These are phyloP conservation scores for Bombylius discolor DNA, from an alignment of 2,888 invertebrate species.

Conservation along the genomic window DNA sequence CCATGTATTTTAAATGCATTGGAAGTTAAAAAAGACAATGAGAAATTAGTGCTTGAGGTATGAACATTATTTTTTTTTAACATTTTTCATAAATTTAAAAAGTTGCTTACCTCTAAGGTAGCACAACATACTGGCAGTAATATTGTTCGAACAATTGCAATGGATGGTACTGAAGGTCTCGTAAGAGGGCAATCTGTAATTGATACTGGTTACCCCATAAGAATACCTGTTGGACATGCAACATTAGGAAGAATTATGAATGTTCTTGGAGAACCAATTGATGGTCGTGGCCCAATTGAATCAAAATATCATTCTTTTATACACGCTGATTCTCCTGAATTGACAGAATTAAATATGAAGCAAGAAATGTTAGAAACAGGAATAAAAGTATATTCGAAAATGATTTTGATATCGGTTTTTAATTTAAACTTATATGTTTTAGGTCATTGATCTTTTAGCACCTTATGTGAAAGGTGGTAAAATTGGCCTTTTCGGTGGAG, in stretches of 20 bases:
- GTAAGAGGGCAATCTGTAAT: constrained; percentile 68
- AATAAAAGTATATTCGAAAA: constrained; percentile 43
- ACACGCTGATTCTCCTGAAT: constrained; percentile 82
- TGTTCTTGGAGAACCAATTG: constrained; percentile 74
- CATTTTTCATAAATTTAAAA: too few relatives aligned
- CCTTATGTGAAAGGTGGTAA: constrained; percentile 92
- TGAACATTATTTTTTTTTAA: not conserved
- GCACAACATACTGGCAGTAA: constrained; percentile 89
- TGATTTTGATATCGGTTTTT: not conserved
- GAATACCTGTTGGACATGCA: constrained; percentile 81
- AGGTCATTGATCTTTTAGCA: constrained; percentile 83
- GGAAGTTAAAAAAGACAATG: constrained; percentile 74
- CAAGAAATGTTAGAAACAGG: constrained; percentile 88
- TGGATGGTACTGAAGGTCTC: constrained; percentile 88
- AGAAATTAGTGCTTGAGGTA: constrained; percentile 70
- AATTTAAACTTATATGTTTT: constrained; percentile 23
- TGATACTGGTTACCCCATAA: constrained; percentile 76
- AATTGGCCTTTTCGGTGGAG: constrained; percentile 86
- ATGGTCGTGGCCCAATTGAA: constrained; percentile 75
- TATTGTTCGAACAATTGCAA: constrained; percentile 81
- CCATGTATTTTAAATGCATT: constrained; percentile 91
- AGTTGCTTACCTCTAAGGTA: constrained; percentile 14
- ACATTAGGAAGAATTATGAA: constrained; percentile 89
- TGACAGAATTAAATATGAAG: constrained; percentile 82
- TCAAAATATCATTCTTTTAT: constrained; percentile 68